Evolutionary conservation across 2,113 vertebrate genomes (phyloP).

Genomic region (Strigops habroptila): DNA sequence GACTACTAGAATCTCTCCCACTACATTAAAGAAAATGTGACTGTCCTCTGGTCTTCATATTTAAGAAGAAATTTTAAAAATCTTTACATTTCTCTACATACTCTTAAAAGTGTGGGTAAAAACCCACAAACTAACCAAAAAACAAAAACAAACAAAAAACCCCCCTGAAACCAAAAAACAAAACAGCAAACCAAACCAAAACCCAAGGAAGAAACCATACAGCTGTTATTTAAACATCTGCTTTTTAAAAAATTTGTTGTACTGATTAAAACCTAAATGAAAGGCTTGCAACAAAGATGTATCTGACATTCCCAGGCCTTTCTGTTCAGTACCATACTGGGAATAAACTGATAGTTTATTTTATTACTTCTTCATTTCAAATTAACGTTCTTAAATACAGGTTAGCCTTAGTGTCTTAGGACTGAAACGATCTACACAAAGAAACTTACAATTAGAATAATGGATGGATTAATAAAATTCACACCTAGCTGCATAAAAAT

Average conservation of each 20-base stretch:
- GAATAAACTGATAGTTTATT: not conserved
- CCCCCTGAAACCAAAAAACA: not conserved
- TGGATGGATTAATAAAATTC: not conserved
- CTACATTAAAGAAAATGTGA: not conserved
- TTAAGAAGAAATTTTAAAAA: not conserved
- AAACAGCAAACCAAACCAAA: not conserved
- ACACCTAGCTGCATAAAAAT: not conserved
- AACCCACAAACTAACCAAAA: not conserved
- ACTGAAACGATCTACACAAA: not conserved
- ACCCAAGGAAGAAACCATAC: not conserved
- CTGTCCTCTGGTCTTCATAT: not conserved
- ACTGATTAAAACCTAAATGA: not conserved
- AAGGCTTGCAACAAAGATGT: not conserved
- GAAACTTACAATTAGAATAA: not conserved
- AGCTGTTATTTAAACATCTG: not conserved
- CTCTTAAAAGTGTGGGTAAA: too few species aligned
- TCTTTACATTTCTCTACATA: not conserved
- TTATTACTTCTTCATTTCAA: not conserved
- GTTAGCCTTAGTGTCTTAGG: not conserved
- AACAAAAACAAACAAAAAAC: not conserved
- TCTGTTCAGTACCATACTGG: not conserved
- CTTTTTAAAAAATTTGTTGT: not conserved
- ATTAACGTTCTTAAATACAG: not conserved
- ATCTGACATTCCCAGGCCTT: not conserved
- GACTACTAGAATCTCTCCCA: not conserved